phyloP scores from a whole-genome alignment of 2,113 vertebrate species.

The Phaethon lepturus region DNA sequence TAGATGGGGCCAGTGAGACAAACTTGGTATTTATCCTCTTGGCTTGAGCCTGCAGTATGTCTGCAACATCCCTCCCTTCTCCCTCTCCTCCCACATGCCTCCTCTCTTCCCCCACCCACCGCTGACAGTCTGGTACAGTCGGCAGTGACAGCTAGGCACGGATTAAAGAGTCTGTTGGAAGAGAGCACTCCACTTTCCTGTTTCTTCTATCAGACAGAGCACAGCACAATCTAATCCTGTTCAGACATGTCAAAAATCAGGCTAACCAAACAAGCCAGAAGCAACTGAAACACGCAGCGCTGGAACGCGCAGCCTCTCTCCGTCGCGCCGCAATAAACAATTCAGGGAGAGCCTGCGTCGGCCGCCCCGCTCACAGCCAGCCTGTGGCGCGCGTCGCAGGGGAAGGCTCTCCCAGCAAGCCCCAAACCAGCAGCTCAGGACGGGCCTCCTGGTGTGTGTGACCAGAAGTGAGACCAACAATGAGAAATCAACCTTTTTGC shows the following conservation, averaged over 20 bases:
- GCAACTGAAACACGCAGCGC: background rate
- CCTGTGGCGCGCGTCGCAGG: fast-evolving
- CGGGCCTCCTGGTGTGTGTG: too few relatives aligned
- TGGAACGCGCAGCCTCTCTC: background rate
- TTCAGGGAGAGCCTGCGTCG: fast-evolving
- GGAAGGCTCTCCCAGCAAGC: background rate
- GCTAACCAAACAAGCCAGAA: background rate
- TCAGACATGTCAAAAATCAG: background rate
- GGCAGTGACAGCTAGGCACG: background rate
- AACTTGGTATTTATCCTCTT: background rate
- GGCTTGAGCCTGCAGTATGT: background rate
- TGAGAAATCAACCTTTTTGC: too few relatives aligned
- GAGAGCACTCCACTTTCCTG: background rate
- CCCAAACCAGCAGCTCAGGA: background rate
- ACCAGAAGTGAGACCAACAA: too few relatives aligned
- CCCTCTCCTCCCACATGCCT: background rate
- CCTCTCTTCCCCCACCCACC: background rate
- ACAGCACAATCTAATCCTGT: background rate
- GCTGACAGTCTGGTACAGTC: background rate
- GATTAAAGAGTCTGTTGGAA: background rate
- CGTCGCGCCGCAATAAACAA: fast-evolving
- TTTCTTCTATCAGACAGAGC: background rate
- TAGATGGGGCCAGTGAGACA: background rate
- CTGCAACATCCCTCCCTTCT: background rate
- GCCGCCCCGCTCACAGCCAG: background rate